Evolutionary conservation across 2,113 vertebrate species (phyloP), one percentile per base, ranked within the genome.

Genomic region (Marcusenius ussheri): DNA sequence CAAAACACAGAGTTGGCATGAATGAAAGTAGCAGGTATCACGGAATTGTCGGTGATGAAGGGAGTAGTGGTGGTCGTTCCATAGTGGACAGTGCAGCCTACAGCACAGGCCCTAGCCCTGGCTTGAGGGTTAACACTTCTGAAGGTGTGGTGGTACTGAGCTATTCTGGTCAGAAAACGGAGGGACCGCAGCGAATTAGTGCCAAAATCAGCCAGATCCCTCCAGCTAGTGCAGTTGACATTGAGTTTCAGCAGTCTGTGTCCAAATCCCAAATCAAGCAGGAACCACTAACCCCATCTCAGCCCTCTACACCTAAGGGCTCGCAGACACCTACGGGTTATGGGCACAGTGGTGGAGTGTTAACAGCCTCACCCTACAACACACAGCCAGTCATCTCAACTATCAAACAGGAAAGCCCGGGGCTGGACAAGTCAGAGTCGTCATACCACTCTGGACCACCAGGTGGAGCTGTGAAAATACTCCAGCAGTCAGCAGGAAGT

Each of bases 191-290:
- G 90, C 94, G 98, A 3, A 98, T 99, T 46, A 98, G 97, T 88
- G 98, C 98, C 80, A 99, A 99, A 93, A 99, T 99, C 88, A 99
- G 98, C 94, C 98, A 97, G 94, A 99, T 99, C 88, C 98, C 98
- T 45, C 98, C 97, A 0, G 98, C 98, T 39, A 98, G 98, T 0
- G 97, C 97, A 0, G 97, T 98, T 11, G 98, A 99, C 91, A 99
- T 99, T 0, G 98, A 99, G 90, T 98, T 98, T 74, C 98, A 99
- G 85, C 98, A 98, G 93, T 95, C 98, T 0, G 98, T 99, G 0
- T 97, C 98, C 10, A 99, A 99, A 95, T 97, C 98, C 11, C 98
- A 98, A 93, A 96, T 97, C n/a, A 99, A 99, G 90, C 97, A 97
- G 3, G 98, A 99, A 11, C 94, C 97, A 13, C 95, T 98, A 47